phyloP scores from a whole-genome alignment of 2,888 invertebrate species.

The Hedya salicella region DNA sequence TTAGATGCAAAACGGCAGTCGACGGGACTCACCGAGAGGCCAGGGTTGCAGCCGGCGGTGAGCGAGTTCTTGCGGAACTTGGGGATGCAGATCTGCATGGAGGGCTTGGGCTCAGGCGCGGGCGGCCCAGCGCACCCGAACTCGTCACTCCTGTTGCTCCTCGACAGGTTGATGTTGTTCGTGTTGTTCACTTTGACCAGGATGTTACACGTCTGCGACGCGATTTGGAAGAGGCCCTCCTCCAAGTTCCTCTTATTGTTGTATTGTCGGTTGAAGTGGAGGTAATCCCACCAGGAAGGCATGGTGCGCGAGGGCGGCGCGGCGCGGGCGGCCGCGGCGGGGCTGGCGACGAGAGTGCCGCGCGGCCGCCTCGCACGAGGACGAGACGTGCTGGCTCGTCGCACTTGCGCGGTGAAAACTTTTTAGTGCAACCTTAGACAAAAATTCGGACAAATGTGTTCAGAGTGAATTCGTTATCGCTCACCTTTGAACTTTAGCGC shows the following conservation, averaged over 20 bases:
- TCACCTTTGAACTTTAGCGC: background rate
- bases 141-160: conserved; percentile 87
- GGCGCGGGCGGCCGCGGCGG: conserved; percentile 53
- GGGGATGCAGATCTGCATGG: conserved; percentile 85
- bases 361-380: conserved; percentile 14
- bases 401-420: conserved; percentile 76
- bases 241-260: conserved; percentile 87
- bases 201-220: conserved; percentile 91
- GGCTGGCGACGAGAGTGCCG: conserved; percentile 56
- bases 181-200: conserved; percentile 91
- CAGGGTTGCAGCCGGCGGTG: conserved; percentile 84
- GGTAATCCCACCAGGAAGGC: conserved; percentile 87
- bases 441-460: background rate
- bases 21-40: conserved; percentile 84
- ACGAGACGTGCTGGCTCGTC: conserved; percentile 42
- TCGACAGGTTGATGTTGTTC: conserved; percentile 88
- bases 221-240: conserved; percentile 91
- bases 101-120: conserved; percentile 71
- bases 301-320: conserved; percentile 62
- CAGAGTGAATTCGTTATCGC: conserved; percentile 18
- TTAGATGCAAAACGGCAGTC: conserved; percentile 2
- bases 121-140: conserved; percentile 82
- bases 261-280: conserved; percentile 80
- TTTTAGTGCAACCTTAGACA: conserved; percentile 48
- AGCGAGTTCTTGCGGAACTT: conserved; percentile 80